Percentiles rank a stretch among this genome's conserved stretches.
phyloP scores from a whole-genome alignment of 2,888 invertebrate species.

The Xiphydria camelus region DNA sequence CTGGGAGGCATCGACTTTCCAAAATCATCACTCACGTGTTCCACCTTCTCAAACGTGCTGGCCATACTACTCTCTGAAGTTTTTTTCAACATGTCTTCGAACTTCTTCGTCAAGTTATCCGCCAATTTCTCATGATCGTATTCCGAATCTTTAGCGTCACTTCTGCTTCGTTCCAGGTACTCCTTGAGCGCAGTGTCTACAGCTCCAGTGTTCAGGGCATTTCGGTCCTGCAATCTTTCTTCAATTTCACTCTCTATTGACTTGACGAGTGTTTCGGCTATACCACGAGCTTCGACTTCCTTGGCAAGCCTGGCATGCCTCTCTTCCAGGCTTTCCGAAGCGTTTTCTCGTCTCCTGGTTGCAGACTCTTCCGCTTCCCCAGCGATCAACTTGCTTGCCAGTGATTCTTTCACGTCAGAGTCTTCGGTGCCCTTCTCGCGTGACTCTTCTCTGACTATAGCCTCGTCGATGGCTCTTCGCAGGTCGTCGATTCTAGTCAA shows the following conservation, averaged over 20 bases:
- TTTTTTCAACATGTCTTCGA: slow-evolving; percentile 39
- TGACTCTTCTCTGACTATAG: slow-evolving; percentile 29
- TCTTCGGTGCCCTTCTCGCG: slow-evolving; percentile 32
- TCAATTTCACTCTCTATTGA: slow-evolving; percentile 49
- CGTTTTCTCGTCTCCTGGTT: slow-evolving; percentile 10
- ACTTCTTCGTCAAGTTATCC: slow-evolving; percentile 46
- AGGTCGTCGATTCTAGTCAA: slow-evolving; percentile 10
- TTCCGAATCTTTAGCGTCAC: slow-evolving; percentile 29
- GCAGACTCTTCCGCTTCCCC: slow-evolving; percentile 9
- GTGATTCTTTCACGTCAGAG: slow-evolving; percentile 1
- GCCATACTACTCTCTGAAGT: background rate
- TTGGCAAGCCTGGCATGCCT: slow-evolving; percentile 24
- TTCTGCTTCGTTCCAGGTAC: slow-evolving; percentile 14
- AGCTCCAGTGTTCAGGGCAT: background rate
- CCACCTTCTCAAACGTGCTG: background rate
- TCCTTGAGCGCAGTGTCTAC: background rate
- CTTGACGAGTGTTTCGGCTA: slow-evolving; percentile 46
- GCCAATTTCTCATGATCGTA: slow-evolving; percentile 43
- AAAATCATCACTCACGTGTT: background rate
- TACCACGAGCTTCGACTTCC: slow-evolving; percentile 35
- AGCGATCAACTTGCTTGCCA: background rate
- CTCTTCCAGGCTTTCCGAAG: slow-evolving; percentile 22
- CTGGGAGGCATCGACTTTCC: slow-evolving; percentile 2
- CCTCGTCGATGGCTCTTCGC: slow-evolving; percentile 29
- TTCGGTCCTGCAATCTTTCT: slow-evolving; percentile 22